Evolutionary conservation across 2,888 invertebrate genomes (phyloP), one percentile per base, ranked within the genome.

Genomic region (Notocelia uddmanniana): DNA sequence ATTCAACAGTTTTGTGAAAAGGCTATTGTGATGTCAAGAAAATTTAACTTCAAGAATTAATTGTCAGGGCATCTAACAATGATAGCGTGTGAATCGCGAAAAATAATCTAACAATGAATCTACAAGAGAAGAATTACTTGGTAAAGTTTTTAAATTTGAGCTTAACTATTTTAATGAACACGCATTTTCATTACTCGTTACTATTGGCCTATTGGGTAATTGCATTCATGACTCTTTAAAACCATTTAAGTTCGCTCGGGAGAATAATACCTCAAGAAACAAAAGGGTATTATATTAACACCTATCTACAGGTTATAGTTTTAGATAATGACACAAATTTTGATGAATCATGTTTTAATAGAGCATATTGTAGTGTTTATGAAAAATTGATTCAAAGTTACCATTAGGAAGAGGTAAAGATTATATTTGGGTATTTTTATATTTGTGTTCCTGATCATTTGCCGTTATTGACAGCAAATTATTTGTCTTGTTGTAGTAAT

Each of bases 61-160:
- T 45, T 50, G 10, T 21, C 13, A 3, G 9, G 2, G 11, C 18
- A 3, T 23, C 0, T 11, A n/a, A n/a, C 15, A 23, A 45, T 21
- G 26, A 54, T 64, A 15, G 52, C 37, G 63, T 64, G 64, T 23
- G 34, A 31, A n/a, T n/a, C n/a, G n/a, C n/a, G n/a, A n/a, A n/a
- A n/a, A n/a, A n/a, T n/a, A n/a, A n/a, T n/a, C n/a, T n/a, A n/a
- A n/a, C n/a, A n/a, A 9, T 5, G 31, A 63, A 8, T 15, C 11
- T 21, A n/a, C 21, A 10, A 21, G 19, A 5, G 18, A 34, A 62
- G 15, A 26, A 19, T 10, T 48, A 23, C 34, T 52, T 23, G 54
- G 18, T 62, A 34, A 34, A 1, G n/a, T 11, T 26, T 54, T 26
- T 31, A 31, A 18, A 34, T 57, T 55, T 3, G 18, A 58, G 21